Evolutionary conservation across 2,113 vertebrate species (phyloP).

Genomic region (Hipposideros armiger): DNA sequence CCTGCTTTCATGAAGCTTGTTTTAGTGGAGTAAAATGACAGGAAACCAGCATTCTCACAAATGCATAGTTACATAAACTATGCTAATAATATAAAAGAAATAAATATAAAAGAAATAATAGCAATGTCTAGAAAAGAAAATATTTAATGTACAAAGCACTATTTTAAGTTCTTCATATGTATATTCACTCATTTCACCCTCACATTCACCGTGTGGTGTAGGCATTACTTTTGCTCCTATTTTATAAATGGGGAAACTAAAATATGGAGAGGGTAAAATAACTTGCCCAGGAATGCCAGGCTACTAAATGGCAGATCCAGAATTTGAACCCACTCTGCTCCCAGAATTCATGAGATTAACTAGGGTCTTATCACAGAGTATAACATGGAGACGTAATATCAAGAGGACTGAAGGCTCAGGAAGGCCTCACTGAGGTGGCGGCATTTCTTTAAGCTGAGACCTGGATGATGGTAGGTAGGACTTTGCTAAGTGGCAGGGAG

Average conservation of each 20-base stretch:
- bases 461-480: background rate
- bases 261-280: background rate
- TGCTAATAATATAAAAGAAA: background rate
- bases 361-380: background rate
- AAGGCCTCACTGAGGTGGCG: background rate
- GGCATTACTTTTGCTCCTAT: background rate
- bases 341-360: background rate
- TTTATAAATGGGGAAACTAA: background rate
- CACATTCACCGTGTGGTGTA: background rate
- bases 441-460: background rate
- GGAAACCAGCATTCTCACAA: background rate
- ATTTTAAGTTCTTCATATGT: background rate
- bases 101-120: background rate
- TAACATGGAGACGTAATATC: background rate
- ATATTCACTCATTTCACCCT: background rate
- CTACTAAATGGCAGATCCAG: background rate
- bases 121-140: background rate
- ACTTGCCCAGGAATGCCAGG: background rate
- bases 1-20: background rate
- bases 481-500: background rate
- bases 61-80: background rate
- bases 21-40: background rate
- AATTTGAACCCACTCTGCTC: background rate
- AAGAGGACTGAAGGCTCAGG: background rate
- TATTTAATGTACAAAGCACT: background rate